Conservation (phyloP, 2,797 vertebrate species). For the Apodemus agrarius region DNA sequence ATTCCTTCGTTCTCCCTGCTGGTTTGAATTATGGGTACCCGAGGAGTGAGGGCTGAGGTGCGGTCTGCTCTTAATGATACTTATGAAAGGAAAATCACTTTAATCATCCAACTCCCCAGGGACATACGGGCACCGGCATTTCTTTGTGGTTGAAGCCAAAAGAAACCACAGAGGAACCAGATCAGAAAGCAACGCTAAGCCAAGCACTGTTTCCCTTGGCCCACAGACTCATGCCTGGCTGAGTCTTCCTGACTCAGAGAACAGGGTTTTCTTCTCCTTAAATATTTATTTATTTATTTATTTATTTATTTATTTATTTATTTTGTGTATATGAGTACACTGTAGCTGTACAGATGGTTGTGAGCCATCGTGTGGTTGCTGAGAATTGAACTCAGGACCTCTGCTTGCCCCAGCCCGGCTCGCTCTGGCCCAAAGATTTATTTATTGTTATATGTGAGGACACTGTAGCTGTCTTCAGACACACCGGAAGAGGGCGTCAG, state of each 20-base stretch:
- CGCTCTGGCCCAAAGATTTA: too few species aligned
- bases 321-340: too few species aligned
- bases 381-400: too few species aligned
- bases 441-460: too few species aligned
- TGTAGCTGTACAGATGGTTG: too few species aligned
- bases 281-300: background rate
- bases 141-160: slow-evolving; percentile 18
- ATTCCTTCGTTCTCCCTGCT: background rate
- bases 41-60: background rate
- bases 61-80: background rate
- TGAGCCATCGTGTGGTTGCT: too few species aligned
- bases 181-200: background rate
- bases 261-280: too few species aligned
- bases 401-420: too few species aligned
- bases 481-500: too few species aligned
- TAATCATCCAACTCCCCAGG: background rate
- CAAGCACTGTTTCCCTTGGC: background rate
- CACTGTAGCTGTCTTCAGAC: too few species aligned
- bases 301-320: background rate
- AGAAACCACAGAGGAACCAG: background rate
- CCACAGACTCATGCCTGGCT: background rate
- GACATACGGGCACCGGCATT: background rate
- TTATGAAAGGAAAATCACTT: background rate
- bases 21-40: background rate
- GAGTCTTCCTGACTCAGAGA: background rate